Conservation (phyloP, 2,888 invertebrate genomes). For the Lobophora halterata region DNA sequence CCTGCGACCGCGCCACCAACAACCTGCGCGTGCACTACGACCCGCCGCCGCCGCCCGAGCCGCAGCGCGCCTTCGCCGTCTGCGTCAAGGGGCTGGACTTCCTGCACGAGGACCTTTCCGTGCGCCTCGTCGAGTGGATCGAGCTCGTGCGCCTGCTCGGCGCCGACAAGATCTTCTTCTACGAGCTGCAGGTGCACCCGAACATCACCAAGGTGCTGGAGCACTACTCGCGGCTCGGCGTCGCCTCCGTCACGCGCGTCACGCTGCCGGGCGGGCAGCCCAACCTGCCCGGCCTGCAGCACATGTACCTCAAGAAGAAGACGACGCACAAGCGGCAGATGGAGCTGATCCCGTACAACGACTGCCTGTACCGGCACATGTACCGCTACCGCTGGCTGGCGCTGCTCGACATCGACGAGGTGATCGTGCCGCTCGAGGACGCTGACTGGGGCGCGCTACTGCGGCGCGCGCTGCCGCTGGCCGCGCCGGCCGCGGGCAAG, state of each 20-base stretch:
- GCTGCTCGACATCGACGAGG: slow-evolving; percentile 96
- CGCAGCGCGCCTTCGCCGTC: slow-evolving; percentile 91
- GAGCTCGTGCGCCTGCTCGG: slow-evolving; percentile 92
- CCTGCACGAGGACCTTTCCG: slow-evolving; percentile 93
- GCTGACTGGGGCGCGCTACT: slow-evolving; percentile 89
- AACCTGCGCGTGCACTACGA: slow-evolving; percentile 91
- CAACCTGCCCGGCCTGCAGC: slow-evolving; percentile 93
- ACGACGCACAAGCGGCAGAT: slow-evolving; percentile 96
- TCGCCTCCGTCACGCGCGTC: slow-evolving; percentile 88
- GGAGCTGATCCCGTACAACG: slow-evolving; percentile 97
- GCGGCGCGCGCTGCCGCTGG: slow-evolving; percentile 84
- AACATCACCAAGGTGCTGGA: slow-evolving; percentile 92
- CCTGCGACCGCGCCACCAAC: slow-evolving; percentile 92
- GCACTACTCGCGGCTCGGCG: slow-evolving; percentile 83
- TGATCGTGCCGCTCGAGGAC: slow-evolving; percentile 93
- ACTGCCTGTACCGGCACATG: slow-evolving; percentile 96
- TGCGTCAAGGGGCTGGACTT: slow-evolving; percentile 97
- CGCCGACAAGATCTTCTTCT: slow-evolving; percentile 95
- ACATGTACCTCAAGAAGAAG: slow-evolving; percentile 93
- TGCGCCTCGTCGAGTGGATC: slow-evolving; percentile 96
- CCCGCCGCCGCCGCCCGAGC: slow-evolving; percentile 74
- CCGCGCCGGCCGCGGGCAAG: slow-evolving; percentile 76
- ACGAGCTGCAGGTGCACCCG: slow-evolving; percentile 94
- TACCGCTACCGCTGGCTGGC: slow-evolving; percentile 94
- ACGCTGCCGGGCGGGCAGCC: slow-evolving; percentile 95